Conservation (phyloP, 2,797 vertebrate species). For the Babyrousa celebensis region DNA sequence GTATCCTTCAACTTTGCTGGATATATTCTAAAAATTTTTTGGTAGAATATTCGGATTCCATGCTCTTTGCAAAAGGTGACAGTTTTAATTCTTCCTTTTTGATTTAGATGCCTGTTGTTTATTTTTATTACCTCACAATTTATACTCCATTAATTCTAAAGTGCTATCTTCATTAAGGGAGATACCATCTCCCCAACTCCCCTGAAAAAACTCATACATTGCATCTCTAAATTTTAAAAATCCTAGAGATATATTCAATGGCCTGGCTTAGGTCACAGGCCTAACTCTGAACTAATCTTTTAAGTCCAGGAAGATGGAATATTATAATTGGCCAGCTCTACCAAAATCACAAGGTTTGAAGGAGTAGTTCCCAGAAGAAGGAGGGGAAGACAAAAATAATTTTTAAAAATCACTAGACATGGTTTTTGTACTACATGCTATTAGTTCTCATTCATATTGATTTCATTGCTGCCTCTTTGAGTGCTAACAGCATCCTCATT, state of each 20-base stretch:
- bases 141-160: not conserved
- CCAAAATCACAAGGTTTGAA: constrained; percentile 52
- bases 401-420: constrained; percentile 25
- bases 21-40: not conserved
- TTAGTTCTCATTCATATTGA: constrained; percentile 25
- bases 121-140: not conserved
- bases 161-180: not conserved
- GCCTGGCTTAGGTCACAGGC: not conserved
- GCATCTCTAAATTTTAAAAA: constrained; percentile 22
- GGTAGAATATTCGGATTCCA: not conserved
- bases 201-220: not conserved
- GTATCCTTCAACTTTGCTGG: not conserved
- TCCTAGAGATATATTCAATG: constrained; percentile 40
- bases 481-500: not conserved
- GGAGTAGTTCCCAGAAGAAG: constrained; percentile 11
- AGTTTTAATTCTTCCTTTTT: not conserved
- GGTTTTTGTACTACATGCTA: not conserved
- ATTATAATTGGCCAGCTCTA: constrained; percentile 45
- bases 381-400: not conserved
- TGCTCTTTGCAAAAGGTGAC: not conserved
- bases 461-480: not conserved
- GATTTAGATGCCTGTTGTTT: not conserved
- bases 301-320: not conserved
- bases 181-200: not conserved
- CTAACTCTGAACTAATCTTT: constrained; percentile 1